Conservation (phyloP, 2,113 vertebrate genomes). For the Eleginops maclovinus region DNA sequence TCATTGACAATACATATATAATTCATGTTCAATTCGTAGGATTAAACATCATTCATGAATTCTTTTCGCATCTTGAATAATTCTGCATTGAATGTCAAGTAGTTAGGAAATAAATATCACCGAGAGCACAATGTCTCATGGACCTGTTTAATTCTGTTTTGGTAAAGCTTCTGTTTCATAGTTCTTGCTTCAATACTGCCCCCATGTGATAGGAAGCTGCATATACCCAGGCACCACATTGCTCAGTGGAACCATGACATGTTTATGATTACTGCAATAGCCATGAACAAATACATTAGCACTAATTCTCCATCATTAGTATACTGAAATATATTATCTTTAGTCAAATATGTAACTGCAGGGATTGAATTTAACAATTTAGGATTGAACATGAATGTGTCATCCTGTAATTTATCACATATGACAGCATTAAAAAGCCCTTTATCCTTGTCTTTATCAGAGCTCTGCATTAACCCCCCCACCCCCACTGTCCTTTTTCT, state of each 20-base stretch:
- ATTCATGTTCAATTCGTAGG: slow-evolving; percentile 34
- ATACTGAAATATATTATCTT: background rate
- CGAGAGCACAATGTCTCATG: slow-evolving; percentile 29
- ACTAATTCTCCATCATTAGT: background rate
- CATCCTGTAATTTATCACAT: background rate
- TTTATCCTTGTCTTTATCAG: background rate
- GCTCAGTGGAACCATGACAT: background rate
- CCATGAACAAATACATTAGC: background rate
- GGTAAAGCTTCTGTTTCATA: background rate
- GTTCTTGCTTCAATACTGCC: slow-evolving; percentile 81
- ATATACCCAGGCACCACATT: slow-evolving; percentile 2
- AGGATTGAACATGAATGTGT: background rate
- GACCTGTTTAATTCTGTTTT: slow-evolving; percentile 20
- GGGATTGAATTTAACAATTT: background rate
- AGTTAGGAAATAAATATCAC: slow-evolving; percentile 32
- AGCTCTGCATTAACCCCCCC: background rate
- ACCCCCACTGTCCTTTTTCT: background rate
- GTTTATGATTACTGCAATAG: background rate
- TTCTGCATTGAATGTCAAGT: slow-evolving; percentile 46
- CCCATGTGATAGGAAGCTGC: slow-evolving; percentile 67
- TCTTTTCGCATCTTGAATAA: slow-evolving; percentile 39
- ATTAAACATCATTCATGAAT: slow-evolving; percentile 39
- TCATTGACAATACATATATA: slow-evolving; percentile 28
- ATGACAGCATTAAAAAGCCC: background rate
- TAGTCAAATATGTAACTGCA: background rate